Evolutionary conservation across 2,888 invertebrate genomes (phyloP).

Genomic region (Allolobophora icterica): DNA sequence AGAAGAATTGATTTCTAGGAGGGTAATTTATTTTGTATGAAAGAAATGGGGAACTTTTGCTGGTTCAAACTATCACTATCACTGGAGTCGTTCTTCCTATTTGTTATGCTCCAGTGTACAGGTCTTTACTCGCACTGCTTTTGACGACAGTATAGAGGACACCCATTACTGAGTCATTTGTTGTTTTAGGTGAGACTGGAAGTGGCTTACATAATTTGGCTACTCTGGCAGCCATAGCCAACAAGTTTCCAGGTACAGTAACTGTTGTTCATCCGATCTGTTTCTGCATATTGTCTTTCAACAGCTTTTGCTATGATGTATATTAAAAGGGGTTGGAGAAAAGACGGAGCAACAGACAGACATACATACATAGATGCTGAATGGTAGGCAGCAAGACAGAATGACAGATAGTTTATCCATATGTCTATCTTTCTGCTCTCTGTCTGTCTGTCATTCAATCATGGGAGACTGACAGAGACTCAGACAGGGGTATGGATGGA

Average conservation of each 20-base stretch:
- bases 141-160: not conserved
- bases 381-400: too few relatives aligned
- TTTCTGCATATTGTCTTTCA: not conserved
- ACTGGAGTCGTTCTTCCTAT: not conserved
- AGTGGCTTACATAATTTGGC: slow-evolving; percentile 71
- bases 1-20: too few relatives aligned
- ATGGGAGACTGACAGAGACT: too few relatives aligned
- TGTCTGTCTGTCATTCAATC: too few relatives aligned
- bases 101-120: not conserved
- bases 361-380: not conserved
- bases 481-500: too few relatives aligned
- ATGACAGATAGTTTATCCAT: too few relatives aligned
- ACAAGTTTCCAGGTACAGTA: slow-evolving; percentile 44
- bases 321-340: not conserved
- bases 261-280: not conserved
- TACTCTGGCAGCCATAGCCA: slow-evolving; percentile 70
- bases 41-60: too few relatives aligned
- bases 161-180: not conserved
- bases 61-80: not conserved
- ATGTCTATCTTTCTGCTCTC: too few relatives aligned
- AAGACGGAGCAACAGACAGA: not conserved
- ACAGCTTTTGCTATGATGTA: not conserved
- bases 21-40: too few relatives aligned
- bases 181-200: slow-evolving; percentile 35
- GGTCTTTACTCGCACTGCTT: not conserved